Conservation (phyloP, 2,888 invertebrate genomes). For the Philereme transversata region DNA sequence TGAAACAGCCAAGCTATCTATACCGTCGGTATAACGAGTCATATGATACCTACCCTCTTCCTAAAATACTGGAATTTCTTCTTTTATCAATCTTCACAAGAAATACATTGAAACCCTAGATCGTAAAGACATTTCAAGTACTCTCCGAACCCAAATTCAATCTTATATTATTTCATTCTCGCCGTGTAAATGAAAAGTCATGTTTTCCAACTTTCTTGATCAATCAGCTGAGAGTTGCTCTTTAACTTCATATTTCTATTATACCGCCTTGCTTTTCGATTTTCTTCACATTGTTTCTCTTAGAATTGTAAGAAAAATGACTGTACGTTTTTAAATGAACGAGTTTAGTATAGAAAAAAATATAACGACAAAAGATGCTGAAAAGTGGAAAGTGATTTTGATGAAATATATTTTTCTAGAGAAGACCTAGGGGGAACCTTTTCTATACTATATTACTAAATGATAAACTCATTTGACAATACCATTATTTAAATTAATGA, state of each 20-base stretch:
- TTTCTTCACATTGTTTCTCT: slow-evolving; percentile 7
- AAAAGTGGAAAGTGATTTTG: too few species aligned
- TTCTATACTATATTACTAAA: too few species aligned
- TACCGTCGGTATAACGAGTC: too few species aligned
- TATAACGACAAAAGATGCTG: too few species aligned
- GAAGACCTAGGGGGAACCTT: too few species aligned
- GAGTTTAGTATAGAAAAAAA: too few species aligned
- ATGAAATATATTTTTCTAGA: too few species aligned
- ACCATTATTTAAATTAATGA: too few species aligned
- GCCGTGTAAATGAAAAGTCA: slow-evolving; percentile 26
- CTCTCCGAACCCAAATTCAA: slow-evolving; percentile 8
- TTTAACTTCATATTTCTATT: slow-evolving; percentile 17
- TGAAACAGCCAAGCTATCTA: too few species aligned
- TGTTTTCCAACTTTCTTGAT: slow-evolving; percentile 24
- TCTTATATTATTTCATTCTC: slow-evolving; percentile 13
- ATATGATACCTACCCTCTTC: neutral
- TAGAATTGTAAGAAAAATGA: neutral
- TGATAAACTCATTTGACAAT: too few species aligned
- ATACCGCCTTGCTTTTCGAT: neutral
- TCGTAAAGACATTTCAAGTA: slow-evolving; percentile 1
- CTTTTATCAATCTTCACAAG: too few species aligned
- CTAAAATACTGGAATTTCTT: neutral
- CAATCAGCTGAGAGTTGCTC: slow-evolving; percentile 18
- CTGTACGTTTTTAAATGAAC: too few species aligned
- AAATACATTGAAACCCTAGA: neutral